Evolutionary conservation across 1,140 invertebrate species (phyloP).

Genomic region (Carcinoscorpius rotundicauda): DNA sequence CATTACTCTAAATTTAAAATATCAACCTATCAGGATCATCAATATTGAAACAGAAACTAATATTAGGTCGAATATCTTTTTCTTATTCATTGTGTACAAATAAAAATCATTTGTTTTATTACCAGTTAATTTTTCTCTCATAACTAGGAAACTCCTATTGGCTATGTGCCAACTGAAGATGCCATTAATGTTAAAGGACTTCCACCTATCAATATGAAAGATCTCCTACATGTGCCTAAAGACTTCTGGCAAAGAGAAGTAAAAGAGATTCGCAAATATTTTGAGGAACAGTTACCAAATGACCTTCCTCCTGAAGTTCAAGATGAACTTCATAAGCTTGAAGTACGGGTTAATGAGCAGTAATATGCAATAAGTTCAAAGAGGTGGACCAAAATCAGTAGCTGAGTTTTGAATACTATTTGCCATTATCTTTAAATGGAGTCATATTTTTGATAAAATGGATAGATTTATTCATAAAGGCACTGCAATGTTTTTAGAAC

Average conservation of each 20-base stretch:
- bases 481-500: too few relatives aligned
- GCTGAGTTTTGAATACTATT: too few relatives aligned
- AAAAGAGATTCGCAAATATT: constrained; percentile 70
- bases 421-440: too few relatives aligned
- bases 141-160: constrained; percentile 52
- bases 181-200: constrained; percentile 59
- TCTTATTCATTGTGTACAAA: not conserved
- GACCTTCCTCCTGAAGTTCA: constrained; percentile 70
- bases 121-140: not conserved
- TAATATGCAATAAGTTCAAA: not conserved
- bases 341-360: constrained; percentile 38
- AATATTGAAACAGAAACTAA: not conserved
- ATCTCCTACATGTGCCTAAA: constrained; percentile 74
- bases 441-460: too few relatives aligned
- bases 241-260: constrained; percentile 88
- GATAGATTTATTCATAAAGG: too few relatives aligned
- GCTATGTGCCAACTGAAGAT: constrained; percentile 51
- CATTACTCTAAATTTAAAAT: not conserved
- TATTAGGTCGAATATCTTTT: not conserved
- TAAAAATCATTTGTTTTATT: too few relatives aligned
- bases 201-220: constrained; percentile 52
- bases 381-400: too few relatives aligned
- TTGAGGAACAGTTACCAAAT: constrained; percentile 74
- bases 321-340: constrained; percentile 57
- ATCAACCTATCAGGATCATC: not conserved